Conservation (phyloP, 23 tunicate genomes). For the Styela clava region DNA sequence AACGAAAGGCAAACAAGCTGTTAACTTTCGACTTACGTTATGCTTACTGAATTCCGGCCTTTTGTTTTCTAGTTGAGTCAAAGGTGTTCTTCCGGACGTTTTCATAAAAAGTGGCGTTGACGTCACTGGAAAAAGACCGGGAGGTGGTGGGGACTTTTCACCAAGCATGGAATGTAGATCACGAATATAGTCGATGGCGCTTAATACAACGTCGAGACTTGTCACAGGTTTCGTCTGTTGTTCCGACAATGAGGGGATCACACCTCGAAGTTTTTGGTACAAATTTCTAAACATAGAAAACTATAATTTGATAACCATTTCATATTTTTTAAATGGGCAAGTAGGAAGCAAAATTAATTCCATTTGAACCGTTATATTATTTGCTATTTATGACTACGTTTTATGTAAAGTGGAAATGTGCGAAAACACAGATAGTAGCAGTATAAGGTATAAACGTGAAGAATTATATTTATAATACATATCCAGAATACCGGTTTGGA, state of each 20-base stretch:
- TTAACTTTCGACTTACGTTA: neutral
- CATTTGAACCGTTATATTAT: too few species aligned
- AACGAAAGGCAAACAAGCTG: neutral
- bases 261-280: conserved; percentile 46
- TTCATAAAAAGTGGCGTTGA: neutral
- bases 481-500: too few species aligned
- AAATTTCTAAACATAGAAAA: conserved; percentile 45
- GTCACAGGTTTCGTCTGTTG: conserved; percentile 28
- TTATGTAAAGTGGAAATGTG: too few species aligned
- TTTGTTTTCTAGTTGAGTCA: conserved; percentile 28
- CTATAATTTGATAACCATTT: too few species aligned
- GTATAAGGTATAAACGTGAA: too few species aligned
- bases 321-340: too few species aligned
- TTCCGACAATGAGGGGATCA: conserved; percentile 50
- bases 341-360: too few species aligned
- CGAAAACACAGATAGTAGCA: too few species aligned
- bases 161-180: conserved; percentile 54
- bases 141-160: conserved; percentile 24
- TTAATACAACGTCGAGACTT: conserved; percentile 53
- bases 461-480: too few species aligned
- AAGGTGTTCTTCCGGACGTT: conserved; percentile 25
- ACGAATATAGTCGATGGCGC: conserved; percentile 69
- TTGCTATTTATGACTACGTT: too few species aligned
- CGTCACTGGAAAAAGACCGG: neutral
- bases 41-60: conserved; percentile 8